phyloP scores from a whole-genome alignment of 1,140 invertebrate species.

The Leptinotarsa texana region DNA sequence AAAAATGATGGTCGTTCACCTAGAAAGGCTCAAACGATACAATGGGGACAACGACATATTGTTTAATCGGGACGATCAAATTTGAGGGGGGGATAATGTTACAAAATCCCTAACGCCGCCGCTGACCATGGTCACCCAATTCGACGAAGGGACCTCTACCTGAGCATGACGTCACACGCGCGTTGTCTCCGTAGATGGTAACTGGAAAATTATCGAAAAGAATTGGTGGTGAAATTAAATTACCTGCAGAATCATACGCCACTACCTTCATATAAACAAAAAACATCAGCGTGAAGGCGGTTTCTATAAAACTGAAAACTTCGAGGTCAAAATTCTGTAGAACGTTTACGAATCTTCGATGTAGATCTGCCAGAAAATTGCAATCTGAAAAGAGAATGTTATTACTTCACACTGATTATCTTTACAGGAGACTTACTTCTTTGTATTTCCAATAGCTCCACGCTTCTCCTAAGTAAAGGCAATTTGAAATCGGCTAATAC shows the following conservation, averaged over 20 bases:
- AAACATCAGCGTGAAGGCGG: slow-evolving; percentile 68
- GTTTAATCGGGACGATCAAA: too few relatives aligned
- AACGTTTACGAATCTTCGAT: slow-evolving; percentile 60
- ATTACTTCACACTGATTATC: not conserved
- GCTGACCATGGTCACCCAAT: too few relatives aligned
- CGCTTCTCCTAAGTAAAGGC: slow-evolving; percentile 64
- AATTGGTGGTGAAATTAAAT: not conserved
- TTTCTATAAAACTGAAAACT: slow-evolving; percentile 71
- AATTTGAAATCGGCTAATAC: slow-evolving; percentile 68
- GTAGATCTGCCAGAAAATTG: slow-evolving; percentile 63
- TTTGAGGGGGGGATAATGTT: too few relatives aligned
- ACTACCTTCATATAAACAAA: slow-evolving; percentile 70
- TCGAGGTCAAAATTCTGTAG: slow-evolving; percentile 57
- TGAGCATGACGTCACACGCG: too few relatives aligned
- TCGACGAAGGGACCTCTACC: too few relatives aligned
- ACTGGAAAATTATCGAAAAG: too few relatives aligned
- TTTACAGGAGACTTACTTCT: slow-evolving; percentile 60
- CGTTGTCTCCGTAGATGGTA: too few relatives aligned
- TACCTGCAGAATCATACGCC: slow-evolving; percentile 69
- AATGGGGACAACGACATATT: too few relatives aligned
- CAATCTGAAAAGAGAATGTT: slow-evolving; percentile 59
- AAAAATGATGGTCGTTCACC: too few relatives aligned
- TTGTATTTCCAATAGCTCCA: slow-evolving; percentile 67
- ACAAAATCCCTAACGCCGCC: too few relatives aligned
- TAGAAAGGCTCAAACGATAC: too few relatives aligned